Base-by-base conservation (phyloP, 2,888 invertebrate species). In the Melikaiella ostensackeni region DNA sequence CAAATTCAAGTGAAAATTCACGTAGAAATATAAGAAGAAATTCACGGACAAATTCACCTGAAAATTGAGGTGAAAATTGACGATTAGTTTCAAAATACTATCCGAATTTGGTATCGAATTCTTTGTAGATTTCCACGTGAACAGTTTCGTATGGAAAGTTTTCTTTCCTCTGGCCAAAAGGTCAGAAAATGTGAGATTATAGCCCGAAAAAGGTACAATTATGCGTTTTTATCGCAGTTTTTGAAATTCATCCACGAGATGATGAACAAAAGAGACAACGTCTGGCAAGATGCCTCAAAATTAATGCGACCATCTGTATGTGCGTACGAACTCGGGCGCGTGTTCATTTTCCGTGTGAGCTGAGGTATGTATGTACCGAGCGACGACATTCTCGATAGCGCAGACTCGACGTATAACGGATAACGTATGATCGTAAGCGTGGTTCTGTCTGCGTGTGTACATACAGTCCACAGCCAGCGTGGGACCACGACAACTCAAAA, bases 401-500 rank as follows among this genome's bases (percentile, higher is more conserved):
- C 75, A 80, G 80, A 79, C 79, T 79, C 77, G 76, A 80, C 80
- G 77, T 82, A 79, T 82, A 82, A 82, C 81, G 82, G 82, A 79
- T 78, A 82, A 80, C 79, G 79, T 79, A 81, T 78, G 79, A 74
- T 75, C 74, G 50, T 73, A 79, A 78, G 81, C 77, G 79, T 75
- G 62, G 63, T 30, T 35, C 63, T 27, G 62, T 16, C 66, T 74
- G 73, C 76, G 74, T 77, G 66, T 77, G 79, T 79, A 74, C 84
- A 84, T 84, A 84, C 83, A 85, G 85, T 86, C 85, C 87, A 85
- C 85, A 85, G 85, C 85, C 87, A 85, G 89, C 91, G 91, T 91
- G 91, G 88, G 91, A 91, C 89, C 90, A 90, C 86, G 87, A 86
- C 87, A 87, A 84, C 86, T 89, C 84, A 90, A 91, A 91, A 90